Evolutionary conservation across 1,140 invertebrate genomes (phyloP).

Genomic region (Pseudobourletiella spinata): DNA sequence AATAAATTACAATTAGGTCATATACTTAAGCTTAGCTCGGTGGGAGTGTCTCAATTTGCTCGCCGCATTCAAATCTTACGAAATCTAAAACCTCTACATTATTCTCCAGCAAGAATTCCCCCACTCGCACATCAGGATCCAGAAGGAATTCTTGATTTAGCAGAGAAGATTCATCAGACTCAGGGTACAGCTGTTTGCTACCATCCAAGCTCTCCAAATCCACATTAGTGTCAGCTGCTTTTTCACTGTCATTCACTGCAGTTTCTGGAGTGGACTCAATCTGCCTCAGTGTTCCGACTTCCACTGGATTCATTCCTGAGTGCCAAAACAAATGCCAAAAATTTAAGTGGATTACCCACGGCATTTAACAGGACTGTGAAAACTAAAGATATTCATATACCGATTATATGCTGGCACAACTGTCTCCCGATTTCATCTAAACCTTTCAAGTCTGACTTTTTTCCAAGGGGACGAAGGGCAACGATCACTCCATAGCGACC

Average conservation of each 20-base stretch:
- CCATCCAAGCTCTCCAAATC: too few relatives aligned
- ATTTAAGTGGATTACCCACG: too few relatives aligned
- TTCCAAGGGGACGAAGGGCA: conserved; percentile 49
- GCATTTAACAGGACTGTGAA: too few relatives aligned
- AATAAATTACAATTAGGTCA: too few relatives aligned
- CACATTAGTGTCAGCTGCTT: not conserved
- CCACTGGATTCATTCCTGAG: conserved; percentile 68
- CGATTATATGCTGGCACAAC: conserved; percentile 84
- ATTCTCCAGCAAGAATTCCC: conserved; percentile 59
- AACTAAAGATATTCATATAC: too few relatives aligned
- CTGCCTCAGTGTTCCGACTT: conserved; percentile 55
- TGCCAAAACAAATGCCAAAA: conserved; percentile 25
- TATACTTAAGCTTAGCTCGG: too few relatives aligned
- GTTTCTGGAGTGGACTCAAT: conserved; percentile 38
- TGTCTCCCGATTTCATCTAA: conserved; percentile 54
- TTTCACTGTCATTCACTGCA: too few relatives aligned
- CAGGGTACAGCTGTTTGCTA: not conserved
- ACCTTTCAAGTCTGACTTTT: conserved; percentile 28
- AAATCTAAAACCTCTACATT: conserved; percentile 67
- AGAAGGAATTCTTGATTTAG: conserved; percentile 81
- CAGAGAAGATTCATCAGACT: conserved; percentile 46
- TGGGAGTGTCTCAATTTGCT: conserved; percentile 40
- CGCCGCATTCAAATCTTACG: conserved; percentile 73
- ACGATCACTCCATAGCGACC: conserved; percentile 78
- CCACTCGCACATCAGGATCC: conserved; percentile 61